Evolutionary conservation across 2,797 vertebrate species (phyloP), one percentile per base, ranked within the genome.

Genomic region (Spinus pinus): DNA sequence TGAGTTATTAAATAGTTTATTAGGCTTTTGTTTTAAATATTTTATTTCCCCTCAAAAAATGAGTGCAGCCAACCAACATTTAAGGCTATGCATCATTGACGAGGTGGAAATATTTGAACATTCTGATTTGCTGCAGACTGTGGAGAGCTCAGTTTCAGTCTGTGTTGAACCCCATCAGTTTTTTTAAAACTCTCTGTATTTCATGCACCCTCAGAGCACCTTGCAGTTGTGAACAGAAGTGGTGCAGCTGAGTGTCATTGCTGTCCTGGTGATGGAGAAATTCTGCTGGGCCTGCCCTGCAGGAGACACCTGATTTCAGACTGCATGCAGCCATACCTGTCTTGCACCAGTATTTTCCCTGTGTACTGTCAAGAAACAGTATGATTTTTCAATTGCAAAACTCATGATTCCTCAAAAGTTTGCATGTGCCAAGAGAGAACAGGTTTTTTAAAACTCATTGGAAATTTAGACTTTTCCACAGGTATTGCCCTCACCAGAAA

Each of bases 1-100:
- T 31, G n/a, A 71, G 46, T 80, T 87, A 79, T 44, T 86, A 64
- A 90, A 89, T 75, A 70, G 25, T 82, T 87, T 77, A 71, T 73
- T 77, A 65, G 57, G 41, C 1, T 88, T 90, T 65, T 51, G 22
- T 25, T 75, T 81, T 78, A 81, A 83, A 70, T 61, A 39, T 58
- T 73, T 95, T 44, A 93, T 82, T 86, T 78, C 24, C 6, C 6
- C 30, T 93, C 41, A 56, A 27, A 84, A 90, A 78, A 41, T 51
- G 13, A 88, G 47, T 53, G 30, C 35, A 78, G 6, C 39, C 37
- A 70, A 71, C 31, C 50, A 74, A 50, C 7, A n/a, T 64, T 87
- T 70, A 85, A 21, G 3, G 20, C 42, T 46, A 31, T 60, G 41
- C 18, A 70, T 91, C 56, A 47, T 7, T 80, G 60, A 66, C 4